These are phyloP conservation scores for Sciurus carolinensis DNA, from an alignment of 2,797 vertebrate genomes.

Conservation along the genomic window DNA sequence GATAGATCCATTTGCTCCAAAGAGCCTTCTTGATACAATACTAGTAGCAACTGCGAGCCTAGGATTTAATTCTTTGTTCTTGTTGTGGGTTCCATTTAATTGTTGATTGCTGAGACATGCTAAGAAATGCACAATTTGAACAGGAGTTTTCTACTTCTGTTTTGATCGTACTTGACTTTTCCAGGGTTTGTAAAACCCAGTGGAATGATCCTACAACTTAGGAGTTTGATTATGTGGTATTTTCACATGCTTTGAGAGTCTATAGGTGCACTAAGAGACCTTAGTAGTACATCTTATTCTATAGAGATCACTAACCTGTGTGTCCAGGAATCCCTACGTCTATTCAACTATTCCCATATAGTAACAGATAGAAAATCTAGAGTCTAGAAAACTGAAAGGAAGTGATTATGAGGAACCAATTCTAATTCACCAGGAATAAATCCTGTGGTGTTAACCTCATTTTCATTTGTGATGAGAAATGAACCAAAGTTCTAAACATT, in stretches of 20 bases:
- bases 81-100: neutral
- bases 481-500: slow-evolving; percentile 17
- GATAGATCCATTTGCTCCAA: neutral
- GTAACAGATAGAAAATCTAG: neutral
- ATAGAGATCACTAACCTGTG: neutral
- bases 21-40: neutral
- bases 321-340: neutral
- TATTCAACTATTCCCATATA: neutral
- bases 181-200: neutral
- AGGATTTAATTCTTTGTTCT: neutral
- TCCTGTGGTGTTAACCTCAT: neutral
- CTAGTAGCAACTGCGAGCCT: neutral
- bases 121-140: neutral
- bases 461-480: neutral
- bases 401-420: neutral
- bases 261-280: neutral
- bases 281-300: neutral
- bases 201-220: neutral
- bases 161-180: slow-evolving; percentile 5
- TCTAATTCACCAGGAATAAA: neutral
- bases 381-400: neutral
- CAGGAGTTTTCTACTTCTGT: neutral
- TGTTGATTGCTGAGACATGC: neutral
- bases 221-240: neutral
- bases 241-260: neutral